Evolutionary conservation across 2,113 vertebrate genomes (phyloP), one percentile per base, ranked within the genome.

Genomic region (Plecotus auritus): DNA sequence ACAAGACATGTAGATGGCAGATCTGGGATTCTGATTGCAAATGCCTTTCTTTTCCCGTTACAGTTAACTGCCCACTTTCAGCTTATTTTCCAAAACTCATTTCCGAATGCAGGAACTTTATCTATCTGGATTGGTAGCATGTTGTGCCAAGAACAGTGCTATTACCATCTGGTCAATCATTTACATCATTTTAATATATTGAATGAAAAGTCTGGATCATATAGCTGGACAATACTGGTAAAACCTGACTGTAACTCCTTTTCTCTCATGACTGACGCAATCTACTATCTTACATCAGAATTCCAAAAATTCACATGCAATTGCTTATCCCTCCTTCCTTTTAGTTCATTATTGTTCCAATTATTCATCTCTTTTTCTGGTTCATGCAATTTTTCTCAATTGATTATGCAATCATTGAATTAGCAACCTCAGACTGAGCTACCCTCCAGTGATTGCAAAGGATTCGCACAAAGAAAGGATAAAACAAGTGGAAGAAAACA

Each of bases 401-500:
- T 97, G 89, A 88, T 98, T 97, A 94, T 74, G 91, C 95, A 97
- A 7, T 2, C 47, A 30, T 72, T 78, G 74, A 90, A 96, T 85
- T 81, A 77, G 77, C 88, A 96, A 82, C n/a, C 95, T 97, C 97
- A 91, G 70, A 67, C 96, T 94, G 64, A 90, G 64, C 92, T 90
- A 11, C 76, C 93, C 74, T 96, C 76, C 59, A 49, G 90, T 32
- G 83, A 87, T 88, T 98, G 85, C 64, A 92, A 67, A 59, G 42
- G n/a, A 89, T 54, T 97, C 42, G 88, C 91, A 80, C 93, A 91
- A 96, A 89, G 64, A 95, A 97, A 95, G n/a, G 93, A 74, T 96
- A n/a, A n/a, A 67, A 66, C 30, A 69, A 95, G 97, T 95, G 93
- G 56, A 45, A 56, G 88, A 7, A 89, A 95, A 95, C 85, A 81